These are phyloP conservation scores for Lepisosteus oculatus DNA, from an alignment of 2,113 vertebrate species.

Conservation along the genomic window DNA sequence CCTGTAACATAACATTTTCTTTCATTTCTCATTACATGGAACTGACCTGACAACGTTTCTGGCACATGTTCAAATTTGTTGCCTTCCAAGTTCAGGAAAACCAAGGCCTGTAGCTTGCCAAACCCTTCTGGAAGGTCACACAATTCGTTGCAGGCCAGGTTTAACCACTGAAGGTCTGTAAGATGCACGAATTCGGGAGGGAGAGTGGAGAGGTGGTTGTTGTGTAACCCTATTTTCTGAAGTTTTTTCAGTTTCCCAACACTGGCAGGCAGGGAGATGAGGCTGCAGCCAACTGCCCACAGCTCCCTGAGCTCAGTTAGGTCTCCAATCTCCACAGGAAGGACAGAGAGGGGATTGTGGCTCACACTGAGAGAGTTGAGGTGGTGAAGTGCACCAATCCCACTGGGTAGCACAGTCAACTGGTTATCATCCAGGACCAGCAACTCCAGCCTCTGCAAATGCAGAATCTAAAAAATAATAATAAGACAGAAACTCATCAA, in stretches of 20 bases:
- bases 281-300: slow-evolving; percentile 29
- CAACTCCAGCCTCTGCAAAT: slow-evolving; percentile 30
- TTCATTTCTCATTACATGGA: not conserved
- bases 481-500: no score
- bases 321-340: slow-evolving; percentile 30
- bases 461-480: slow-evolving; percentile 25
- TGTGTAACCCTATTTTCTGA: slow-evolving; percentile 28
- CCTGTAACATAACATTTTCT: no score
- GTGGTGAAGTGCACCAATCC: slow-evolving; percentile 26
- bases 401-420: slow-evolving; percentile 28
- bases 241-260: slow-evolving; percentile 29
- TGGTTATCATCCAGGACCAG: slow-evolving; percentile 34
- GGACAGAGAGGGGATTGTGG: slow-evolving; percentile 27
- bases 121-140: slow-evolving; percentile 21
- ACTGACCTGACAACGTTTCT: slow-evolving; percentile 26
- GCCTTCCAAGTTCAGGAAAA: slow-evolving; percentile 30
- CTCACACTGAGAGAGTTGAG: slow-evolving; percentile 31
- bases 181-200: slow-evolving; percentile 27
- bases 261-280: slow-evolving; percentile 20
- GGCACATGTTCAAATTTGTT: slow-evolving; percentile 30
- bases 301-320: slow-evolving; percentile 29
- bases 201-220: slow-evolving; percentile 23
- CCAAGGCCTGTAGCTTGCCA: slow-evolving; percentile 24
- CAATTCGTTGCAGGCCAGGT: slow-evolving; percentile 33
- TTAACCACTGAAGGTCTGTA: slow-evolving; percentile 28